Percentiles rank a stretch among this genome's conserved stretches.
Evolutionary conservation across 2,888 invertebrate species (phyloP).

Genomic region (Phyllotreta striolata): DNA sequence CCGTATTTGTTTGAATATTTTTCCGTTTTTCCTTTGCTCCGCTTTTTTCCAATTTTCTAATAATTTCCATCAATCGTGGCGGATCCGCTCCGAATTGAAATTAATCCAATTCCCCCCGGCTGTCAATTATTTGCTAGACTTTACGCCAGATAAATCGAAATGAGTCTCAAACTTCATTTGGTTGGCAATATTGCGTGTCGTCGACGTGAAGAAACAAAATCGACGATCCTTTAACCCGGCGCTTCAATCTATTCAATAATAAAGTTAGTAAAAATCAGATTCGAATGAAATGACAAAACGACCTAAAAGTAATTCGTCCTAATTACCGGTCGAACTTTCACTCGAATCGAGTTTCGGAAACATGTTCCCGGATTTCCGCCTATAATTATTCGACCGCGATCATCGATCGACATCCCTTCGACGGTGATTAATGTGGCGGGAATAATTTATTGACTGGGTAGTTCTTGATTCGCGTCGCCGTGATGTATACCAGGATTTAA

Average conservation of each 20-base stretch:
- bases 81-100: background rate
- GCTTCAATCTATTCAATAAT: too few relatives aligned
- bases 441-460: conserved; percentile 34
- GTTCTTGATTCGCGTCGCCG: conserved; percentile 26
- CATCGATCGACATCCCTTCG: conserved; percentile 32
- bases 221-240: too few relatives aligned
- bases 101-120: conserved; percentile 11
- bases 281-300: too few relatives aligned
- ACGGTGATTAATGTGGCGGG: conserved; percentile 35
- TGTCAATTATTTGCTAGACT: conserved; percentile 6
- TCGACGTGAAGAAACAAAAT: background rate
- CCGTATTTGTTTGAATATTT: too few relatives aligned
- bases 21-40: too few relatives aligned
- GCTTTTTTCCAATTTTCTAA: too few relatives aligned
- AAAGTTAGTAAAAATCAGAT: too few relatives aligned
- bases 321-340: too few relatives aligned
- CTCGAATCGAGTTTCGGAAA: background rate
- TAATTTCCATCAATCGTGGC: background rate
- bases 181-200: conserved; percentile 4
- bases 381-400: conserved; percentile 30
- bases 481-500: conserved; percentile 33
- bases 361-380: conserved; percentile 16
- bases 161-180: conserved; percentile 9
- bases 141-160: conserved; percentile 9
- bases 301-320: too few relatives aligned